Base-by-base conservation (phyloP, 2,888 invertebrate species). In the Hemaris fuciformis region DNA sequence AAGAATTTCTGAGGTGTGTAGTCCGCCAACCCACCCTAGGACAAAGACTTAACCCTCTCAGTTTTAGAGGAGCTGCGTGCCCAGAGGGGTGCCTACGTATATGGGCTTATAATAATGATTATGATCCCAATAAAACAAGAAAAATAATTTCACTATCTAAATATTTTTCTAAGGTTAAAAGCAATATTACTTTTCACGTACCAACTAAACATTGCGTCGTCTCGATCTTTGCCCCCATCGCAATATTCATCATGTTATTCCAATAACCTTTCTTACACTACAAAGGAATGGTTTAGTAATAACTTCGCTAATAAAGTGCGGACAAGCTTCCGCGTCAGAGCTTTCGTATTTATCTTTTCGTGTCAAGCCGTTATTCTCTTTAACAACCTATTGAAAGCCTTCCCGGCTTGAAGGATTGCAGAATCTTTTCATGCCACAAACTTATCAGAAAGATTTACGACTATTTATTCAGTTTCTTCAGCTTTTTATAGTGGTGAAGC, bases 281-380 rank as follows among this genome's bases (percentile, higher is more conserved):
- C 38, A 38, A 38, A 53, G 53, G 15, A 27, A 15, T 18, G 27
- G 53, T 53, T 53, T 31, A 31, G 53, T 15, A 53, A 53, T 31
- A 53, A 31, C 53, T 18, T 53, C 48, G 48, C 25, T 46, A 53
- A 31, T 53, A 53, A 27, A 31, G 31, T 43, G 43, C n/a, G 22
- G n/a, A 22, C 8, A 18, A 53, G 53, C 53, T 53, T 53, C 31
- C 31, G 53, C 27, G 31, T 53, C 53, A 8, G 27, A 18, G 53
- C 31, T 53, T 53, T 53, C 18, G 18, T 31, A 53, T 31, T 53
- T 20, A 18, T 66, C 59, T 62, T 43, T 43, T 65, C n/a, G n/a
- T 41, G 56, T 31, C 27, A 31, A 31, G 53, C 10, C 15, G 23
- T 46, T 23, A 53, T 18, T 45, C 3, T 7, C 4, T 53, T 48